Conservation (phyloP, 2,888 invertebrate species). For the Aporophyla lueneburgensis region DNA sequence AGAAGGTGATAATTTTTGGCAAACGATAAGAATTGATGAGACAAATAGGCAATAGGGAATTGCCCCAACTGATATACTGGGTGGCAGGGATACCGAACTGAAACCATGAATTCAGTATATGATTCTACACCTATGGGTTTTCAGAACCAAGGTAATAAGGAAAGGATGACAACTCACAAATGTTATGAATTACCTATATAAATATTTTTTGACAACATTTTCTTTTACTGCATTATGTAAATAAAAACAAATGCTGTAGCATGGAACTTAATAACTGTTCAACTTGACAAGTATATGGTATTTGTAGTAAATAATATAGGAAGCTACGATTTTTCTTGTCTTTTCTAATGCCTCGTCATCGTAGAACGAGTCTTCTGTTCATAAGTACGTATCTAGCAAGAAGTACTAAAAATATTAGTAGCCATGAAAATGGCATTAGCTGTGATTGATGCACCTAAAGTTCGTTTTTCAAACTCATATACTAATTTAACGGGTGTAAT, state of each 20-base stretch:
- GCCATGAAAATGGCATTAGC: neutral
- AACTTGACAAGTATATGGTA: conserved; percentile 2
- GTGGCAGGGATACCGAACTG: too few relatives aligned
- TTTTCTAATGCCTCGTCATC: conserved; percentile 12
- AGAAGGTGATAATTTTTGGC: too few relatives aligned
- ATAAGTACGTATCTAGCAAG: neutral
- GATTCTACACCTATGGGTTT: too few relatives aligned
- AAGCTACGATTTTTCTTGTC: conserved; percentile 3
- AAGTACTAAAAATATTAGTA: neutral
- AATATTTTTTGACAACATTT: conserved; percentile 10
- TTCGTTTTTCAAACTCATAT: too few relatives aligned
- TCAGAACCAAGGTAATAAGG: neutral
- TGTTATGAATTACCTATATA: neutral
- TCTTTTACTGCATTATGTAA: neutral
- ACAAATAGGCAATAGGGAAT: too few relatives aligned
- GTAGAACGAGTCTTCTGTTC: neutral
- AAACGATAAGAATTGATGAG: too few relatives aligned
- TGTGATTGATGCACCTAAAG: neutral
- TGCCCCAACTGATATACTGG: too few relatives aligned
- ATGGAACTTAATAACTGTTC: conserved; percentile 8
- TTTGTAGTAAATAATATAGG: conserved; percentile 13
- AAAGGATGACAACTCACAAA: neutral
- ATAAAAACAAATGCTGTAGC: conserved; percentile 3
- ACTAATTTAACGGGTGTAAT: too few relatives aligned
- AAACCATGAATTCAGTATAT: too few relatives aligned